Conservation (phyloP, 2,888 invertebrate genomes). For the Bibio marci region DNA sequence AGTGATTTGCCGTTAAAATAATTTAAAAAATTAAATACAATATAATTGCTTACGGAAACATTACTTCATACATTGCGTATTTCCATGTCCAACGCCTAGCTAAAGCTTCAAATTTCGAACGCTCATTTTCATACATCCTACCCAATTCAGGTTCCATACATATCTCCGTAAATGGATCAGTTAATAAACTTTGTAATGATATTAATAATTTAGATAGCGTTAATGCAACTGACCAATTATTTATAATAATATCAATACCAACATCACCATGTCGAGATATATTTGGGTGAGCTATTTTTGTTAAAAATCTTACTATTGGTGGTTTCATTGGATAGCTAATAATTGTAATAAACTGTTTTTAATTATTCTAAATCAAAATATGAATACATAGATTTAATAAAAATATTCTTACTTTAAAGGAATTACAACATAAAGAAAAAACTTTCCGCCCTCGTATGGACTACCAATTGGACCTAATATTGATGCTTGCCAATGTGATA, state of each 20-base stretch:
- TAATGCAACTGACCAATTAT: constrained; percentile 90
- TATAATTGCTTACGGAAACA: constrained; percentile 16
- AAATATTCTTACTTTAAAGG: constrained; percentile 53
- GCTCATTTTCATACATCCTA: constrained; percentile 55
- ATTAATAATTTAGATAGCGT: constrained; percentile 79
- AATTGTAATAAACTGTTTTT: constrained; percentile 8
- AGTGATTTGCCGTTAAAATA: too few relatives aligned
- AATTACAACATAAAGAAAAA: constrained; percentile 79
- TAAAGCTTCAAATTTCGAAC: constrained; percentile 56
- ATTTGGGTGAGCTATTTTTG: constrained; percentile 87
- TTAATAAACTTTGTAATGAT: constrained; percentile 72
- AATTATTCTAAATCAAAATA: too few relatives aligned
- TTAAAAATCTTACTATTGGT: constrained; percentile 79
- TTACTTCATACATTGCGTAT: constrained; percentile 69
- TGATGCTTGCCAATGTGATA: constrained; percentile 78
- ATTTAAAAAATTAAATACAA: too few relatives aligned
- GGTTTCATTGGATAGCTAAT: constrained; percentile 78
- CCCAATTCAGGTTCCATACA: constrained; percentile 84
- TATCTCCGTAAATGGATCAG: constrained; percentile 76
- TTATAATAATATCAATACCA: constrained; percentile 86
- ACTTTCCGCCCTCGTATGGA: constrained; percentile 87
- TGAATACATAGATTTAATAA: constrained; percentile 1
- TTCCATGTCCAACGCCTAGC: constrained; percentile 82
- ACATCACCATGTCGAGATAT: constrained; percentile 90
- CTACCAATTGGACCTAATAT: constrained; percentile 83